Evolutionary conservation across 2,888 invertebrate genomes (phyloP), one percentile per base, ranked within the genome.

Genomic region (Brachypterus glaber): DNA sequence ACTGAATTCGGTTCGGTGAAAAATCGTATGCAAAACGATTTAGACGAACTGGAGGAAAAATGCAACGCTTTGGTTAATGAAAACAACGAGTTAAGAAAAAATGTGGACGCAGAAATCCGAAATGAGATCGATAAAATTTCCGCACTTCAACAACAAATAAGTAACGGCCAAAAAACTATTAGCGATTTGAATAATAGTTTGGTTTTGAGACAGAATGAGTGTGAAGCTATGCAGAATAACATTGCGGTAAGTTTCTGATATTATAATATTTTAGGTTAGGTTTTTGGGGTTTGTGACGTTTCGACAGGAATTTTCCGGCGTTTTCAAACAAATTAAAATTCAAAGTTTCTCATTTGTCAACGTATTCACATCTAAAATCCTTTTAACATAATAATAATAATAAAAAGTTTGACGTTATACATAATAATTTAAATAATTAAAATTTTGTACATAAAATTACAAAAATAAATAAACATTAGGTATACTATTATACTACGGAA

Each of bases 1-100:
- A 65, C 62, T 7, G 79, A 78, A 49, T 79, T 78, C 52, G 66
- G 69, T 41, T 65, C 39, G 1, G 25, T 45, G 5, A 51, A 53
- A 36, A 43, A 48, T 13, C 45, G 51, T 32, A 26, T 52, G n/a
- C 46, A 47, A 33, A 31, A 36, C 29, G 72, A 78, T 60, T 60
- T 79, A 17, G 63, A 54, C 47, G 65, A 67, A 45, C 59, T 70
- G 30, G 73, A 72, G 53, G 62, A 53, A 44, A 63, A 62, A 47
- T 61, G 58, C 41, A 64, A 62, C 37, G 52, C 52, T 12, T 43
- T 67, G 14, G 56, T 62, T 4, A 61, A 60, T 40, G 64, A 66
- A 50, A 66, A 66, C 46, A 62, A 62, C 40, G 64, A 64, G 48
- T 47, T 66, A 34, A 51, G 64, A 24, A 61, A 57, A 41, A 64